These are phyloP conservation scores for Halcyon badia DNA, from an alignment of 2,797 vertebrate genomes.

Conservation along the genomic window DNA sequence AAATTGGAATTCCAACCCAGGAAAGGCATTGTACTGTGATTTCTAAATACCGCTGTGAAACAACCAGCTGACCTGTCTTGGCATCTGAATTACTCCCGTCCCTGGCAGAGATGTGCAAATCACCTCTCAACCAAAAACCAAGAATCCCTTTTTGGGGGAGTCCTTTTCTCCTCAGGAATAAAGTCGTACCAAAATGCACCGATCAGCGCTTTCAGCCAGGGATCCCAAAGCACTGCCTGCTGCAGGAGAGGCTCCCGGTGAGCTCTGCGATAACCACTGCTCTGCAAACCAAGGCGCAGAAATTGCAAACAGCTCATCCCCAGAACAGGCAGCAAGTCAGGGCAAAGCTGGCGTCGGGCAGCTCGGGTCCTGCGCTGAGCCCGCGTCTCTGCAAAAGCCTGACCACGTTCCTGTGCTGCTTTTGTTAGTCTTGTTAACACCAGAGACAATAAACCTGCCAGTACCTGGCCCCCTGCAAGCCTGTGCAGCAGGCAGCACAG, in stretches of 20 bases:
- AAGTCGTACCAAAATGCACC: not conserved
- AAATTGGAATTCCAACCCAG: not conserved
- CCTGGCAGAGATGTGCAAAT: not conserved
- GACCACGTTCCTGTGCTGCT: accelerated
- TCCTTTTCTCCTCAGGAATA: not conserved
- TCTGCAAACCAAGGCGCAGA: not conserved
- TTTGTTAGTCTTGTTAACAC: not conserved
- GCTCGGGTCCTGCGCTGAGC: not conserved
- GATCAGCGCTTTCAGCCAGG: not conserved
- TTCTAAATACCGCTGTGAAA: not conserved
- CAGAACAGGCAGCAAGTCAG: not conserved
- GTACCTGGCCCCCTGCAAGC: not conserved
- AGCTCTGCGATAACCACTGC: not conserved
- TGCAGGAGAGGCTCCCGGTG: not conserved
- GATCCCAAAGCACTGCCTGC: not conserved
- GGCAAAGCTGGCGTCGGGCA: not conserved
- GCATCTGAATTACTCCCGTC: accelerated
- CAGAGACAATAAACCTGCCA: not conserved
- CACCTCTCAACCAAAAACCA: accelerated
- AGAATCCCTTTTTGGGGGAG: not conserved
- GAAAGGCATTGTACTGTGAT: not conserved
- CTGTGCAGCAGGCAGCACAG: not conserved
- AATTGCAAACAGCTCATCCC: not conserved
- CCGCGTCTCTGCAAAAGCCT: accelerated
- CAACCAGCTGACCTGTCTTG: not conserved